A percentile compares a stretch with the other conserved stretches of the same genome.
phyloP scores from a whole-genome alignment of 2,888 invertebrate species.

The Agrochola circellaris region DNA sequence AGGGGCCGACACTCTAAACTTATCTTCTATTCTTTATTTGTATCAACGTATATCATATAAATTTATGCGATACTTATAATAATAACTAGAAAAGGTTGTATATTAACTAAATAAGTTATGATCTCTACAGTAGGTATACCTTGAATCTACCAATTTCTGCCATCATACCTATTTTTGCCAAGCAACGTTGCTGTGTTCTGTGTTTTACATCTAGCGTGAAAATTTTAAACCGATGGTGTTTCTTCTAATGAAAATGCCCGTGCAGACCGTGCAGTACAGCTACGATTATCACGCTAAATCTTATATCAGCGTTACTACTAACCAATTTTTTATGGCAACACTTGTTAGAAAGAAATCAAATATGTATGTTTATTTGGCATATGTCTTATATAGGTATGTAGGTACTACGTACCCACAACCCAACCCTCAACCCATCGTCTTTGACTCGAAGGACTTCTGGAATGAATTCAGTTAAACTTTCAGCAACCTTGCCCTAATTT shows the following conservation, averaged over 20 bases:
- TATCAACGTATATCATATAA: too few relatives aligned
- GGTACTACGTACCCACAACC: too few relatives aligned
- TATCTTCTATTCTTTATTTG: too few relatives aligned
- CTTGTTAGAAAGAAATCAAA: neutral
- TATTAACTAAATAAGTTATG: too few relatives aligned
- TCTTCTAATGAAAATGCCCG: slow-evolving; percentile 7
- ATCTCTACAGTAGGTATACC: too few relatives aligned
- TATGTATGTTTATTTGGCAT: neutral
- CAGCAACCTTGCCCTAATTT: too few relatives aligned
- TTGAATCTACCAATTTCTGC: too few relatives aligned
- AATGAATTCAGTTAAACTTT: neutral
- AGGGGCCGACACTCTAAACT: too few relatives aligned
- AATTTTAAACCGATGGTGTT: neutral
- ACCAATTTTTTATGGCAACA: slow-evolving; percentile 6
- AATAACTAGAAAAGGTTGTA: too few relatives aligned
- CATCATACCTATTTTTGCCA: too few relatives aligned
- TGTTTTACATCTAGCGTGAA: slow-evolving; percentile 17
- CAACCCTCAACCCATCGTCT: neutral
- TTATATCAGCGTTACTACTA: slow-evolving; percentile 27
- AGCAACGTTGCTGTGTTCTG: neutral
- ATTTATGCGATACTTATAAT: too few relatives aligned
- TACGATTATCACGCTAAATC: slow-evolving; percentile 14
- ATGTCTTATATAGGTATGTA: neutral
- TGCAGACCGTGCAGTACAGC: neutral
- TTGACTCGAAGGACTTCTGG: neutral